A percentile compares a stretch with the other conserved stretches of the same genome.
phyloP scores from a whole-genome alignment of 2,888 invertebrate species.

The Cheilosia vulpina region DNA sequence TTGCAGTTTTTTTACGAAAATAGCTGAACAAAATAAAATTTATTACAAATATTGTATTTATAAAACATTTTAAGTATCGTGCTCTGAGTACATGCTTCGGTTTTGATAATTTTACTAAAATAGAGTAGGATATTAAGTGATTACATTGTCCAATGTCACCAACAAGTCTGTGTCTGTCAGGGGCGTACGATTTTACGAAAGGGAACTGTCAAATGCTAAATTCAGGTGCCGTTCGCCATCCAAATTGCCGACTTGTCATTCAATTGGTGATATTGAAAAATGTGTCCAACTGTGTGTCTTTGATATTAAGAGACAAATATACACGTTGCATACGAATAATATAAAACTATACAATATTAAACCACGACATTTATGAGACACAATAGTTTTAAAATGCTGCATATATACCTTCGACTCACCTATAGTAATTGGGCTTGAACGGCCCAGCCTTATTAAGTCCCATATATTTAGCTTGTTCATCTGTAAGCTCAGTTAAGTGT shows the following conservation, averaged over 20 bases:
- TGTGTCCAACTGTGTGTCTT: not conserved
- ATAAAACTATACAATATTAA: conserved; percentile 18
- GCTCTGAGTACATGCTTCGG: conserved; percentile 50
- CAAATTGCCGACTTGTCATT: not conserved
- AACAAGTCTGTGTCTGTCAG: not conserved
- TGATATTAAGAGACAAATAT: not conserved
- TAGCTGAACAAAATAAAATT: not conserved
- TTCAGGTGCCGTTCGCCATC: too few species aligned
- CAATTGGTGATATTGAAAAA: conserved; percentile 4
- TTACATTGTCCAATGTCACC: conserved; percentile 5
- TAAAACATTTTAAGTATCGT: conserved; percentile 53
- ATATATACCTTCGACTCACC: conserved; percentile 85
- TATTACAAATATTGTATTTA: not conserved
- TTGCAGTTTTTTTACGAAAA: not conserved
- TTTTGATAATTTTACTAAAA: not conserved
- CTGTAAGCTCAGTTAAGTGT: conserved; percentile 96
- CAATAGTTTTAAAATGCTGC: conserved; percentile 50
- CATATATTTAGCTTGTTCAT: conserved; percentile 98
- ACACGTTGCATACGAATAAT: not conserved
- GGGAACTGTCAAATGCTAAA: not conserved
- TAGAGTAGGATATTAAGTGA: not conserved
- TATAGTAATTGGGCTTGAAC: conserved; percentile 99
- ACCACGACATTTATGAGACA: conserved; percentile 56
- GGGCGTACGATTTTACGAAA: too few species aligned
- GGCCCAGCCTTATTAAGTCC: conserved; percentile 99